These are phyloP conservation scores for Palythoa heliodiscus DNA, from an alignment of 92 coral and sea anemone species.

Conservation along the genomic window DNA sequence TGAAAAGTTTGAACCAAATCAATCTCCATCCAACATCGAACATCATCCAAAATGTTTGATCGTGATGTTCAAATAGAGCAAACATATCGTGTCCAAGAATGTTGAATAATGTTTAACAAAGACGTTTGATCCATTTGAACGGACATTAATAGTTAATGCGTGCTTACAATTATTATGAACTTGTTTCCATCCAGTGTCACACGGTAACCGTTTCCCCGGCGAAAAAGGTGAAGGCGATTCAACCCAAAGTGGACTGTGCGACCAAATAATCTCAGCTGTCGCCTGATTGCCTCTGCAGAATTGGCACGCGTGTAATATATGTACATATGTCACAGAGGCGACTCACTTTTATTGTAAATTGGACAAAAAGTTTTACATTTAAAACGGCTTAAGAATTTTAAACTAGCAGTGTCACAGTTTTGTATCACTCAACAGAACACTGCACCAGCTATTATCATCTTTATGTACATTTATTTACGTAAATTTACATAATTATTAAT, in stretches of 20 bases:
- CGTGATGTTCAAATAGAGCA: no score
- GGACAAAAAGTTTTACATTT: background rate
- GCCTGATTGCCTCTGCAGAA: background rate
- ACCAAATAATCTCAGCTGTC: background rate
- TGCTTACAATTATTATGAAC: background rate
- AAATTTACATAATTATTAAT: background rate
- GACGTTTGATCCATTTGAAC: no score
- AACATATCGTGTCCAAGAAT: no score
- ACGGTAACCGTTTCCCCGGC: constrained; percentile 32
- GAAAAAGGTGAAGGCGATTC: background rate
- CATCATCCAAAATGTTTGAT: no score
- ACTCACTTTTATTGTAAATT: background rate
- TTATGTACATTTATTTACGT: background rate
- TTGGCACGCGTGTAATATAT: background rate
- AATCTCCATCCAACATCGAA: no score
- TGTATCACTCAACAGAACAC: background rate
- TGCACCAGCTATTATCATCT: background rate
- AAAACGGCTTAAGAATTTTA: background rate
- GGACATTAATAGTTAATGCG: no score
- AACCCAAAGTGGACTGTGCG: constrained; percentile 13
- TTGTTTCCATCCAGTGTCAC: constrained; percentile 14
- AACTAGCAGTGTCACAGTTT: background rate
- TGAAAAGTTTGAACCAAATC: no score
- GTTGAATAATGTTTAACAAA: no score
- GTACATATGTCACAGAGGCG: background rate